Evolutionary conservation across 2,113 vertebrate genomes (phyloP), one percentile per base, ranked within the genome.

Genomic region (Panurus biarmicus): DNA sequence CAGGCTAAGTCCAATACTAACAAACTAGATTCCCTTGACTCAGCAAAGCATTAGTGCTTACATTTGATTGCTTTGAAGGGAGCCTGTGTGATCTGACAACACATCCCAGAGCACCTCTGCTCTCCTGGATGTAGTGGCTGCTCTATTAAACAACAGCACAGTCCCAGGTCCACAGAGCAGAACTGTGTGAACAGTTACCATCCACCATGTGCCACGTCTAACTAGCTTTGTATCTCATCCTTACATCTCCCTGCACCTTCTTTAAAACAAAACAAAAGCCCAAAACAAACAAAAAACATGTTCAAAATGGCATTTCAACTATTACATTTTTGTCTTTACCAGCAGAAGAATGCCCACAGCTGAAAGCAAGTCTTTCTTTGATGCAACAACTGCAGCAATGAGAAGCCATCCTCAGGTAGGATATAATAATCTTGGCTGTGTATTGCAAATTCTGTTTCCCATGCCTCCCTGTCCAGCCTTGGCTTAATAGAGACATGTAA

Each of bases 181-280:
- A 75, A 36, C 48, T 33, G 14, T 24, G 45, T 3, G 6, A 25
- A 40, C n/a, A 11, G 60, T 15, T 26, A 73, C 7, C 47, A 35
- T 29, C 35, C 0, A 0, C 6, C 25, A 42, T 2, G 22, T 56
- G 24, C 40, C 4, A 1, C 29, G 57, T 22, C 45, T 45, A 22
- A 36, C 33, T 10, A n/a, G 25, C 14, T 86, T 45, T 58, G 15
- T 47, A 47, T 50, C 72, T 87, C 4, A 1, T 66, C 51, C n/a
- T 69, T 57, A 14, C 20, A 35, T 14, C 11, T 70, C 10, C 36
- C 57, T 44, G 38, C 11, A 54, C 22, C 26, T 81, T 33, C 33
- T 88, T 87, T 78, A 47, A 89, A 83, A 58, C n/a, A 82, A 70
- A 70, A 21, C 25, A 82, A 70, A 70, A 21, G 20, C 20, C 25